Base-by-base conservation (phyloP, 2,888 invertebrate species). In the Temnothorax ravouxi region DNA sequence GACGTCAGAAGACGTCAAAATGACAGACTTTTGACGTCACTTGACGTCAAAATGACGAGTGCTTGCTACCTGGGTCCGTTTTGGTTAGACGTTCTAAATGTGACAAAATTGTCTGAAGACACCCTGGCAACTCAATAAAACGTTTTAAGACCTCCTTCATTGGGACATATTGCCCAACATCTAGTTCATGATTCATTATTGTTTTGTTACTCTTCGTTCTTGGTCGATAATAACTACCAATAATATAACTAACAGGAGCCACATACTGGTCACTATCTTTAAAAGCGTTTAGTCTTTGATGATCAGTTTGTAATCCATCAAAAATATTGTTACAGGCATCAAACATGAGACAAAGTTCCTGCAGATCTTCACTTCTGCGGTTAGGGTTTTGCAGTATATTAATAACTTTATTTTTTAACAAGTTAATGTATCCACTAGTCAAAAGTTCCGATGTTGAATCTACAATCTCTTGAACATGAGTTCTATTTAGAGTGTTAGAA, bases 111-210 rank as follows among this genome's bases (percentile, higher is more conserved):
- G 44, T 44, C 44, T 44, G 44, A 44, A 44, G 44, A 44, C 44
- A 44, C 44, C 64, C 64, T 64, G 41, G 21, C 5, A 64, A 64
- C 41, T 64, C 41, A 1, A 64, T 9, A 21, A 64, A 64, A 41
- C 6, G 21, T n/a, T 41, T 41, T 11, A 64, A 21, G 13, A 64
- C 21, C 21, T 64, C 15, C 13, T 21, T 64, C 3, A 64, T 64
- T 9, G 41, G 41, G 13, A 64, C 13, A 3, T 64, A 13, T 64
- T 41, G 21, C 21, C 21, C 64, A 64, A 3, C 41, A 21, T 64
- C 64, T 13, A 64, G 1, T 64, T 62, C 62, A 62, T 62, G n/a
- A 38, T 9, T 64, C 15, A 64, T 64, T 64, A 64, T 13, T 41
- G 21, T 64, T 13, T 64, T 41, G 41, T 64, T 64, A 0, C 2